Conservation (phyloP, 2,797 vertebrate genomes). For the Limnodromus scolopaceus region DNA sequence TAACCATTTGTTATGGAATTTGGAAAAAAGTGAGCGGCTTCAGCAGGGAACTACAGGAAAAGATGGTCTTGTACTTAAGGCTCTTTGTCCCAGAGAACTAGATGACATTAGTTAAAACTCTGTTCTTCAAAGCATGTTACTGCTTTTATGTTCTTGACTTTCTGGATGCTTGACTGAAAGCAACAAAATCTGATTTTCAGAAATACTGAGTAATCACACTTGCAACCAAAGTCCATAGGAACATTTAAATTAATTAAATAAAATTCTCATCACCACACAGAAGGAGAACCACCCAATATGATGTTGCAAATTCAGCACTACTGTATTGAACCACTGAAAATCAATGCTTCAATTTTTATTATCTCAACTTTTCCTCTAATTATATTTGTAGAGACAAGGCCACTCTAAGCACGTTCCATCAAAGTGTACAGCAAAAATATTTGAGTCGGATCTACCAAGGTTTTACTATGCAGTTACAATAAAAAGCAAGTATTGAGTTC, state of each 20-base stretch:
- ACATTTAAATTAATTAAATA: not conserved
- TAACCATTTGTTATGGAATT: not conserved
- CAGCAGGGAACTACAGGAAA: not conserved
- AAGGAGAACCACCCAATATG: not conserved
- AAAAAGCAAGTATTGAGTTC: not conserved
- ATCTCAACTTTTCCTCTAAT: not conserved
- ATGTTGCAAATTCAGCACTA: not conserved
- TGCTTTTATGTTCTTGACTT: not conserved
- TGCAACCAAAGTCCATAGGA: not conserved
- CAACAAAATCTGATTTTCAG: not conserved
- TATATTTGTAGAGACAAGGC: not conserved
- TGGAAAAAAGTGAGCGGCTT: not conserved
- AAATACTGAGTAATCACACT: not conserved
- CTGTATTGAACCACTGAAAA: not conserved
- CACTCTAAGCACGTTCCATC: not conserved
- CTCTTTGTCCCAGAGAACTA: not conserved
- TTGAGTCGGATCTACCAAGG: not conserved
- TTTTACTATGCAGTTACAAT: not conserved
- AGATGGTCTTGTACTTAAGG: not conserved
- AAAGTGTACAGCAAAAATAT: not conserved
- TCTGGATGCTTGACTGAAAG: not conserved
- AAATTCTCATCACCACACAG: not conserved
- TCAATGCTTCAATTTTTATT: not conserved
- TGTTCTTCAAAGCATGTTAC: not conserved
- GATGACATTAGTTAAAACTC: not conserved